phyloP scores from a whole-genome alignment of 1,140 invertebrate genomes.

The Eueides isabella region DNA sequence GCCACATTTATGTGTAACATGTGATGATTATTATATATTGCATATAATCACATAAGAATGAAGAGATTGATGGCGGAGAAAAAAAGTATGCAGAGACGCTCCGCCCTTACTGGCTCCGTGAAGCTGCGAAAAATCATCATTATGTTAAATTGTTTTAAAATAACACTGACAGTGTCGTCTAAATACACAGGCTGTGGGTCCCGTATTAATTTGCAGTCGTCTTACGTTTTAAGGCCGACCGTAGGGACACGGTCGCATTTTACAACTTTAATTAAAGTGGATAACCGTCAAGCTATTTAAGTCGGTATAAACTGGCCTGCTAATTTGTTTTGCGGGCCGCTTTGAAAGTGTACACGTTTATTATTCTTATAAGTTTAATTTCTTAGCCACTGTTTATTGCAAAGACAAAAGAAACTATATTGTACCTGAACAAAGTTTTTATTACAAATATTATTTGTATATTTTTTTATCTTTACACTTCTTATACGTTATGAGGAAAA shows the following conservation, averaged over 20 bases:
- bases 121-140: background rate
- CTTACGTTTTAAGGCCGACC: background rate
- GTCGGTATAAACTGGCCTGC: conserved; percentile 22
- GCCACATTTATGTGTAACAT: too few relatives aligned
- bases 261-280: conserved; percentile 34
- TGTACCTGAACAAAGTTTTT: background rate
- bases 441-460: background rate
- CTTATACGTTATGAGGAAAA: background rate
- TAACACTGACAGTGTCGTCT: background rate
- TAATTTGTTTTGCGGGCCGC: conserved; percentile 16
- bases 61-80: too few relatives aligned
- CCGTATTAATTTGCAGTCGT: background rate
- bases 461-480: background rate
- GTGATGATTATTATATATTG: too few relatives aligned
- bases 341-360: conserved; percentile 15
- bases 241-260: conserved; percentile 20
- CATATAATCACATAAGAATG: too few relatives aligned
- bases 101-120: too few relatives aligned
- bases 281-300: conserved; percentile 21
- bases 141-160: background rate
- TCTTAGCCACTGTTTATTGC: background rate
- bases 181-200: background rate
- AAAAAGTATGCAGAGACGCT: too few relatives aligned
- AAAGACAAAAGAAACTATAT: background rate
- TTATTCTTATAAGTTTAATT: conserved; percentile 17